Evolutionary conservation across 2,797 vertebrate species (phyloP).

Genomic region (Sphaeramia orbicularis): DNA sequence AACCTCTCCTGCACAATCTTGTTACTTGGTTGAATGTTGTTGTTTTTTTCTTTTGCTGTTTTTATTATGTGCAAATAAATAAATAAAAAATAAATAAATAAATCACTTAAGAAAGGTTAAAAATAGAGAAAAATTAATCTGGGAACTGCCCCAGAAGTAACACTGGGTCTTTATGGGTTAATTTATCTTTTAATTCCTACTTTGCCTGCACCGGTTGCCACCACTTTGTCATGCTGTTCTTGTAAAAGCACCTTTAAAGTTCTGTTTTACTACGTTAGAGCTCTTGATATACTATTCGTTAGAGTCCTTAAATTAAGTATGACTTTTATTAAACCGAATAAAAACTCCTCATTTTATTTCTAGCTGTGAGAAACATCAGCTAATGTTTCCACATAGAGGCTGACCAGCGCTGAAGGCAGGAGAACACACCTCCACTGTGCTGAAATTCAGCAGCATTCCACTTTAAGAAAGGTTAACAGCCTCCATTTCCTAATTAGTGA

Average conservation of each 20-base stretch:
- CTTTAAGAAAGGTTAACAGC: slow-evolving; percentile 36
- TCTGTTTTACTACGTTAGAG: not conserved
- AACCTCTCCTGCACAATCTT: too few species aligned
- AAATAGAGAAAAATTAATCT: too few species aligned
- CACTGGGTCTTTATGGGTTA: too few species aligned
- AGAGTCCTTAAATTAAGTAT: slow-evolving; percentile 17
- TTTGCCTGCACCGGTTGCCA: too few species aligned
- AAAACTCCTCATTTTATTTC: slow-evolving; percentile 1
- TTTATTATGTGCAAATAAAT: too few species aligned
- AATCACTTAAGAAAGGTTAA: too few species aligned
- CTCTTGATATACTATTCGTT: slow-evolving; percentile 5
- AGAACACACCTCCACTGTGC: slow-evolving; percentile 20
- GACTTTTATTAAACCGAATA: slow-evolving; percentile 14
- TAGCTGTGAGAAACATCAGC: slow-evolving; percentile 2
- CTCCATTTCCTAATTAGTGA: slow-evolving; percentile 55
- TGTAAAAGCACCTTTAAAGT: slow-evolving; percentile 18
- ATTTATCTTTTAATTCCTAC: too few species aligned
- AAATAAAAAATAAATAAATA: too few species aligned
- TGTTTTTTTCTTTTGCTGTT: too few species aligned
- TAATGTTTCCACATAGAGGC: not conserved
- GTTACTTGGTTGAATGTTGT: too few species aligned
- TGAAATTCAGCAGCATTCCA: slow-evolving; percentile 5
- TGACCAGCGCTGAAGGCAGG: not conserved
- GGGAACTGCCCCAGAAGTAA: too few species aligned
- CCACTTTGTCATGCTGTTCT: not conserved